Conservation (phyloP, 2,113 vertebrate genomes). For the Hippocampus zosterae region DNA sequence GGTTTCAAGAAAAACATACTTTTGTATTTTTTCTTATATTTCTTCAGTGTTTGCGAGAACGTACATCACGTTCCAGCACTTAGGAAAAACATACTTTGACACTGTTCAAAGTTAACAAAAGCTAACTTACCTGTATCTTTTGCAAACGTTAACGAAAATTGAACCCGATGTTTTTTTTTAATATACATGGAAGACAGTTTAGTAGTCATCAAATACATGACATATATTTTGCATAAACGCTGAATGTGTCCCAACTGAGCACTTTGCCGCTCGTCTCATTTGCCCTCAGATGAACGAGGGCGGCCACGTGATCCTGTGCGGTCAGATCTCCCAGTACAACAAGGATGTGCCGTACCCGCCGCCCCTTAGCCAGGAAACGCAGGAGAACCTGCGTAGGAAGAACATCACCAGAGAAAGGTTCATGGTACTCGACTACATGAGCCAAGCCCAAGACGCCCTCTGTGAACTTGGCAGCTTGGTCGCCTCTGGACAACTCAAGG, state of each 20-base stretch:
- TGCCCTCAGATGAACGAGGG: slow-evolving; percentile 80
- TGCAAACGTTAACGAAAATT: no score
- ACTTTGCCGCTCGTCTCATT: neutral
- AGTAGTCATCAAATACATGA: neutral
- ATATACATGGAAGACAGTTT: neutral
- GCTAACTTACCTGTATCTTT: no score
- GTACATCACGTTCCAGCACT: no score
- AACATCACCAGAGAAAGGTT: slow-evolving; percentile 90
- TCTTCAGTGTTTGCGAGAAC: no score
- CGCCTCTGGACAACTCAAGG: slow-evolving; percentile 85
- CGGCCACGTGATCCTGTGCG: slow-evolving; percentile 88
- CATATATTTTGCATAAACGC: neutral
- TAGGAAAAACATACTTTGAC: no score
- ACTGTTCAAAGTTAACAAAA: no score
- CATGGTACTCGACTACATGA: slow-evolving; percentile 81
- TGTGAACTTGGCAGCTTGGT: slow-evolving; percentile 84
- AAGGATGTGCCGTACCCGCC: slow-evolving; percentile 92
- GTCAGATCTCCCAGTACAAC: slow-evolving; percentile 97
- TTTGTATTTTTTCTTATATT: no score
- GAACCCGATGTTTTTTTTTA: neutral
- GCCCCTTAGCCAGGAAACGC: slow-evolving; percentile 71
- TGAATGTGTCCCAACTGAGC: no score
- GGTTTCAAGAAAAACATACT: no score
- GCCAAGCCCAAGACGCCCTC: slow-evolving; percentile 75
- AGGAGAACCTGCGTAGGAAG: slow-evolving; percentile 68